phyloP scores from a whole-genome alignment of 2,888 invertebrate species.

The Anagyrus pseudococci region DNA sequence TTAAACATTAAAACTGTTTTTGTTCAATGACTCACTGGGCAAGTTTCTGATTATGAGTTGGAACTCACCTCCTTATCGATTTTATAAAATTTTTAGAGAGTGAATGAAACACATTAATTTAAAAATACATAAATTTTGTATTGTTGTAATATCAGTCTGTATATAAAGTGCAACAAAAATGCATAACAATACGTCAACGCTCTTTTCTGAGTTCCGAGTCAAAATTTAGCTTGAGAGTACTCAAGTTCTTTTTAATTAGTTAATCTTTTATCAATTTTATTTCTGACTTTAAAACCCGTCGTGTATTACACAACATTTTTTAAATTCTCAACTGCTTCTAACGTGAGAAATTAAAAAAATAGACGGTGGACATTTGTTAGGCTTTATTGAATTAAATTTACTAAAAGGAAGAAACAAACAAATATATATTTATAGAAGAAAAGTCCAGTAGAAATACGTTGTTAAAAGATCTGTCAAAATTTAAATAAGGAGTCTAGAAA shows the following conservation, averaged over 20 bases:
- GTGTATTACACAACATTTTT: conserved; percentile 28
- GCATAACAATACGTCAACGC: conserved; percentile 54
- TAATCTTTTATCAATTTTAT: conserved; percentile 21
- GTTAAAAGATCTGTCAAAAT: conserved; percentile 34
- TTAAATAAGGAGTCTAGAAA: conserved; percentile 42
- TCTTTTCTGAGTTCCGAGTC: conserved; percentile 9
- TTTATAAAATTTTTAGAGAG: conserved; percentile 20
- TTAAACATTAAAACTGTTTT: conserved; percentile 29
- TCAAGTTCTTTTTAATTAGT: conserved; percentile 15
- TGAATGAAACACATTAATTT: conserved; percentile 24
- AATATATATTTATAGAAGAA: conserved; percentile 29
- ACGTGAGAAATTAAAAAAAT: conserved; percentile 27
- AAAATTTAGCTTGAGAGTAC: conserved; percentile 33
- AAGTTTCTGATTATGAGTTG: conserved; percentile 14
- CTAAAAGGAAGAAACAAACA: conserved; percentile 15
- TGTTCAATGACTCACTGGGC: conserved; percentile 21
- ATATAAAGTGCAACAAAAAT: conserved; percentile 51
- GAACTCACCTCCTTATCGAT: conserved; percentile 24
- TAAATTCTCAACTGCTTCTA: conserved; percentile 12
- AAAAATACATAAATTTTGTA: conserved; percentile 36
- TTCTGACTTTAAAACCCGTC: conserved; percentile 17
- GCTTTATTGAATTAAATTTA: conserved; percentile 15
- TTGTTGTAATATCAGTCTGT: conserved; percentile 49
- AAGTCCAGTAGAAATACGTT: conserved; percentile 26
- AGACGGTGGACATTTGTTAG: conserved; percentile 33